phyloP scores from a whole-genome alignment of 2,113 vertebrate species.

The Mionectes macconnelli region DNA sequence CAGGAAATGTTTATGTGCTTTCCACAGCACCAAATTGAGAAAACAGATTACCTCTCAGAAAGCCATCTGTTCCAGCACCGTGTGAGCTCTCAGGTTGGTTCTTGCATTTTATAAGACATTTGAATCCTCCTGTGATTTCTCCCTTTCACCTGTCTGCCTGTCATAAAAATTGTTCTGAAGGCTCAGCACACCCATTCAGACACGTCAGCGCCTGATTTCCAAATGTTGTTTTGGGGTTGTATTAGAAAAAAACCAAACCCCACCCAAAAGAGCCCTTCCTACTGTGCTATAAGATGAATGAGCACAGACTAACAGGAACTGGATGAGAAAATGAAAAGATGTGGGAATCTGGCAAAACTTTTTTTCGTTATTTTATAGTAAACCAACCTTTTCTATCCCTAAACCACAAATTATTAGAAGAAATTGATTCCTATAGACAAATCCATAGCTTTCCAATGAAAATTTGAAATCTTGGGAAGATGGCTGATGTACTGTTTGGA shows the following conservation, averaged over 20 bases:
- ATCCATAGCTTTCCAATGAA: not conserved
- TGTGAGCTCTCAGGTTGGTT: conserved; percentile 38
- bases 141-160: conserved; percentile 12
- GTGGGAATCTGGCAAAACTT: not conserved
- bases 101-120: not conserved
- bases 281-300: not conserved
- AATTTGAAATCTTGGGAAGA: not conserved
- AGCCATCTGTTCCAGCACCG: conserved; percentile 51
- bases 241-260: not conserved
- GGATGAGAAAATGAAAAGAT: not conserved
- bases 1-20: conserved; percentile 50
- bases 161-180: not conserved
- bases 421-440: not conserved
- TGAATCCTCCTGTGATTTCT: conserved; percentile 39
- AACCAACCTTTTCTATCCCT: not conserved
- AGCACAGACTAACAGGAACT: not conserved
- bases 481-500: rapidly evolving
- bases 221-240: not conserved
- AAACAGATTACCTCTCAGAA: conserved; percentile 52
- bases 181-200: not conserved
- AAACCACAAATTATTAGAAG: not conserved
- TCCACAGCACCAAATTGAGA: conserved; percentile 25
- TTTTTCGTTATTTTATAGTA: not conserved
- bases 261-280: not conserved
- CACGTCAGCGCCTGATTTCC: not conserved